Base-by-base conservation (phyloP, 2,888 invertebrate species). In the Acrocyrtus sp. region DNA sequence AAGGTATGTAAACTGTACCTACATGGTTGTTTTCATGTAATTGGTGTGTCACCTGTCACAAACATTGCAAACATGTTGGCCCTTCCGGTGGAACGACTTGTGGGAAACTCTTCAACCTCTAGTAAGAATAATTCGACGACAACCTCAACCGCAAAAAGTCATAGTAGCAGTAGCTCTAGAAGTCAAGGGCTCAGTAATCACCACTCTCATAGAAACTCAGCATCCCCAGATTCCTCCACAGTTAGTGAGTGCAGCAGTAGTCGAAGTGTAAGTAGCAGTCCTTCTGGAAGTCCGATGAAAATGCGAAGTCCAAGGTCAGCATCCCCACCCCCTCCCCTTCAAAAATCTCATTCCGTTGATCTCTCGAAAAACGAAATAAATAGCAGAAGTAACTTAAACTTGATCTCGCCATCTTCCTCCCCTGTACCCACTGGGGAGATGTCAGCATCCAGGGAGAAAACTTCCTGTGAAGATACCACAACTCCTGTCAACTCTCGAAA, bases 51-150 rank as follows among this genome's bases (percentile, higher is more conserved):
- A 72, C 65, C 60, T 72, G 72, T 72, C 72, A 60, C 51, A 48
- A 26, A 39, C 34, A 48, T 27, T 4, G 22, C 19, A 27, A 72
- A 43, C 39, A 81, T 81, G 81, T 77, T 80, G 67, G 80, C 81
- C 50, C 72, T 81, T 43, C 80, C 81, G 17, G 81, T 81, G 6
- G 81, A 81, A 72, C 70, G 81, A 41, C 74, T 81, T 57, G 76
- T 81, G 21, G 81, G 80, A 10, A 80, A 74, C 47, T 57, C 56
- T 22, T 54, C 67, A 19, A 58, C 39, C 10, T 56, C 27, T 22
- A 66, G 24, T 47, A 39, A 41, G 8, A 63, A 24, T 15, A 70
- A 15, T 26, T 50, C 53, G 51, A 29, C 8, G 12, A 47, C 26
- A 10, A 21, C 60, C 41, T 15, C 57, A 10, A 24, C 45, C 17